Base-by-base conservation (phyloP, 2,797 vertebrate species). In the Phaenicophaeus curvirostris region DNA sequence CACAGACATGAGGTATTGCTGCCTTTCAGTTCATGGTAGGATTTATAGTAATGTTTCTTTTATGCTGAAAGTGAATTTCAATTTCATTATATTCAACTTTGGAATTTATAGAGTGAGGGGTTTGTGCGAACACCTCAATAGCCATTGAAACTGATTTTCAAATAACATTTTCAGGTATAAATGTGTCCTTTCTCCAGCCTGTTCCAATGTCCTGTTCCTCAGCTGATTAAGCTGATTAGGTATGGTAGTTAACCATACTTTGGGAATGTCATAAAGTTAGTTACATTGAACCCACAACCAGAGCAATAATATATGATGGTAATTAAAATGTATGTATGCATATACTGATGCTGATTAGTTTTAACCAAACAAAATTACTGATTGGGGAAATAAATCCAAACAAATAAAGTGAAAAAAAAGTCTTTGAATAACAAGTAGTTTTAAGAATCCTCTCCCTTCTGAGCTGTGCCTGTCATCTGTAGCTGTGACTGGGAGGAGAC, bases 141-240 rank as follows among this genome's bases (percentile, higher is more conserved):
- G 11, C 20, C 30, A 15, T 21, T 63, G 12, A 79, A 92, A 55
- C 9, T 35, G 12, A 31, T 44, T 87, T 76, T 75, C 28, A 90
- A 44, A 80, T 11, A 31, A 1, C 11, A 33, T 72, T 87, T 89
- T 61, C 33, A 54, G 17, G 31, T 65, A 27, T 37, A 41, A 81
- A 33, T 13, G 5, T 28, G 46, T 54, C 39, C 54, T 51, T 85
- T 61, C 35, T 73, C 31, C 82, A 62, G 35, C 27, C 12, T n/a
- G 15, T 46, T 72, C 31, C 31, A 30, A 11, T 10, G 15, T 51
- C 25, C 12, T 62, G 27, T 86, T 68, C 27, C 17, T 33, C 2
- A 0, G 0, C 28, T 67, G 25, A 23, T 54, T 68, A 59, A 0
- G 0, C 28, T 67, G 25, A 23, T 54, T 68, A 59, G 62, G 10